Evolutionary conservation across 2,888 invertebrate genomes (phyloP), one percentile per base, ranked within the genome.

Genomic region (Rotaria macrura): DNA sequence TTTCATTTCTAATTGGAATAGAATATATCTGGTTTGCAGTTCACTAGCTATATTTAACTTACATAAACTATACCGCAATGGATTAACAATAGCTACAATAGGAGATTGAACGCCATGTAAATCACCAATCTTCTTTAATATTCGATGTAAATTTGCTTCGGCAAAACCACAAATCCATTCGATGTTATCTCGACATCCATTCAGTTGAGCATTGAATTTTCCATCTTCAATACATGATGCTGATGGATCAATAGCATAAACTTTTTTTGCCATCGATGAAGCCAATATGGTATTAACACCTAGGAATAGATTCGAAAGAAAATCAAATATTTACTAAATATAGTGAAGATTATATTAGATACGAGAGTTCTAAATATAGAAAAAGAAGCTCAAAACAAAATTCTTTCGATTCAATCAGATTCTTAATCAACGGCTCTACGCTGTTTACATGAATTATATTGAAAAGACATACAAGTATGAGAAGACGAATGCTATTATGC

Each of bases 131-230:
- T 79, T 79, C 14, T 79, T 40, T 40, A 79, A 43, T 43, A 79
- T 43, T 10, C 79, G 43, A 79, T 79, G 79, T n/a, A 79, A 79
- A n/a, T 79, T 5, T 43, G 10, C 20, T 43, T 79, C 79, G n/a
- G 25, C 43, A 43, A n/a, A 79, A 6, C 79, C 43, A 79, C 43
- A 79, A 10, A 79, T 79, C 79, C 79, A 79, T 79, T 79, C 43
- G 25, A 79, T 79, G 25, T 79, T 79, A 79, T 79, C 79, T 79
- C 20, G 43, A 43, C 79, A 79, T 4, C 4, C 12, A 43, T 79
- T 79, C n/a, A 79, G 43, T 79, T 79, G 43, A 4, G 79, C 79
- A 79, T 79, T 79, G n/a, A 43, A 79, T 79, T 79, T 25, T 5
- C 79, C 79, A 79, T 79, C 79, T 40, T 40, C 79, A n/a, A 79